Conservation (phyloP, 2,888 invertebrate genomes). For the Pomacea canaliculata region DNA sequence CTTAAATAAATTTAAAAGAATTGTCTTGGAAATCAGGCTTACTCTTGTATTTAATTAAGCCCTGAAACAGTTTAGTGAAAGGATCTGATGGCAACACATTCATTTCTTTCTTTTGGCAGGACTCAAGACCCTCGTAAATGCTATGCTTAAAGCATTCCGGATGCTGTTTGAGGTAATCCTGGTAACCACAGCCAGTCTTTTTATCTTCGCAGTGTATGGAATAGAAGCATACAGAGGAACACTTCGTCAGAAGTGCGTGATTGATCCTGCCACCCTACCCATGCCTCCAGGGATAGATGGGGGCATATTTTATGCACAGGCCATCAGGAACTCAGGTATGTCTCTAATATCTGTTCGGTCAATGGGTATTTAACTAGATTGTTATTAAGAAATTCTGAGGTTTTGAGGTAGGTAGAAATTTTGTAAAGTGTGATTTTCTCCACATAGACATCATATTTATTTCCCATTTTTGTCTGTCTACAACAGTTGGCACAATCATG, state of each 20-base stretch:
- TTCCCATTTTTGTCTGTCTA: too few relatives aligned
- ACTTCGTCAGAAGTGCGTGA: slow-evolving; percentile 92
- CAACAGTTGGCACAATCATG: too few relatives aligned
- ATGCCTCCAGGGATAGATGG: slow-evolving; percentile 40
- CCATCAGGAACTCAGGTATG: slow-evolving; percentile 57
- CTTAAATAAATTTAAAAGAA: too few relatives aligned
- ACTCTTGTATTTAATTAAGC: too few relatives aligned
- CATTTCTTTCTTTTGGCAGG: slow-evolving; percentile 73
- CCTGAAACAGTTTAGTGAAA: too few relatives aligned
- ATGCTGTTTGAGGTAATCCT: slow-evolving; percentile 97
- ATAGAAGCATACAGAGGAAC: slow-evolving; percentile 96
- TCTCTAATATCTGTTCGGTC: background rate
- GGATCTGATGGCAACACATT: too few relatives aligned
- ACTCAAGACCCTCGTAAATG: slow-evolving; percentile 96
- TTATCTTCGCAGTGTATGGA: slow-evolving; percentile 96
- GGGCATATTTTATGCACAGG: slow-evolving; percentile 50
- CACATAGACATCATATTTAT: too few relatives aligned
- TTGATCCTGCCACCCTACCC: slow-evolving; percentile 39
- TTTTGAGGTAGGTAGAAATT: too few relatives aligned
- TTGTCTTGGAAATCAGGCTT: too few relatives aligned
- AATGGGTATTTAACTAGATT: too few relatives aligned
- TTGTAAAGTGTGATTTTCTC: too few relatives aligned
- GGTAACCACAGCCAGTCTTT: slow-evolving; percentile 93
- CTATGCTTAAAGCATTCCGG: slow-evolving; percentile 90
- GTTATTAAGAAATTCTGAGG: too few relatives aligned